phyloP scores from a whole-genome alignment of 2,113 vertebrate species.

The Daboia siamensis region DNA sequence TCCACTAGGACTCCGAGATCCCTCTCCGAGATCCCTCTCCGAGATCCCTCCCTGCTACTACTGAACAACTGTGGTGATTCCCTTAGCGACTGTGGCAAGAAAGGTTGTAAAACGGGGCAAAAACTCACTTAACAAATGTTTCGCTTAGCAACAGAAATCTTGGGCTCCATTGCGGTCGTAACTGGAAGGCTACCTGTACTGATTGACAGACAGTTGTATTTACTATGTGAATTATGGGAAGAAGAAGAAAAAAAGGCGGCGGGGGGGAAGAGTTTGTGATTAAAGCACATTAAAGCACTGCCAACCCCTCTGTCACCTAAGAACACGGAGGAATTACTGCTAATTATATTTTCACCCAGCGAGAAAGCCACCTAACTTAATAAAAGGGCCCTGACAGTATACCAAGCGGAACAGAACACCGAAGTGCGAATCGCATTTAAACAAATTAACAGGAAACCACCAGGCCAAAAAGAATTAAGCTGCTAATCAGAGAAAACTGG shows the following conservation, averaged over 20 bases:
- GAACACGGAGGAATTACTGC: not conserved
- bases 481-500: conserved; percentile 49
- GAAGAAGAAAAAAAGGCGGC: too few species aligned
- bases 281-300: not conserved
- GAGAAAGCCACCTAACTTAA: conserved; percentile 41
- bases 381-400: conserved; percentile 22
- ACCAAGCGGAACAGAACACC: conserved; percentile 43
- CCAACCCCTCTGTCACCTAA: conserved; percentile 7
- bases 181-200: too few species aligned
- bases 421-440: conserved; percentile 14
- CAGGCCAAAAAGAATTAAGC: conserved; percentile 34
- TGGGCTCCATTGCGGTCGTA: too few species aligned
- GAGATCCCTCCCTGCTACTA: too few species aligned
- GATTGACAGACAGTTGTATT: not conserved
- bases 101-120: too few species aligned
- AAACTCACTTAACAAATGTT: too few species aligned
- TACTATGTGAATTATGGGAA: not conserved
- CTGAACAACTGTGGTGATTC: too few species aligned
- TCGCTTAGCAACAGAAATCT: too few species aligned
- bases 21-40: too few species aligned
- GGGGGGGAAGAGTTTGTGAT: not conserved
- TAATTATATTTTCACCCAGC: conserved; percentile 1
- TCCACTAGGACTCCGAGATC: too few species aligned
- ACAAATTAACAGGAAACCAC: conserved; percentile 41
- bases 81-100: too few species aligned